Evolutionary conservation across 2,797 vertebrate genomes (phyloP), one percentile per base, ranked within the genome.

Genomic region (Poecilia velifera): DNA sequence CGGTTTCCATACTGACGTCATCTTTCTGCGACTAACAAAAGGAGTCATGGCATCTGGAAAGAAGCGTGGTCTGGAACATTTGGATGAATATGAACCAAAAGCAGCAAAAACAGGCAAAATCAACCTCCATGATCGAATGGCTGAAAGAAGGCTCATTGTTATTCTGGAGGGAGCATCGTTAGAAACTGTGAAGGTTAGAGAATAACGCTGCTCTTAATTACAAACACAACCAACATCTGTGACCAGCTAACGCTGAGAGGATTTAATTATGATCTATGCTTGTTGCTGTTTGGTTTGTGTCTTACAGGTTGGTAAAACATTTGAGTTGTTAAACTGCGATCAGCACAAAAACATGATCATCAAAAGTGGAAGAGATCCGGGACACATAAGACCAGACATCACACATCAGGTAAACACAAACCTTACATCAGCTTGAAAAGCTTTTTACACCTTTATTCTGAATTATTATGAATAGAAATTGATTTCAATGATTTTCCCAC

Each of bases 251-350:
- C 13, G 0, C 55, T 72, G 25, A 49, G 0, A 34, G 1, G 39
- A 9, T 76, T 9, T 9, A 22, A 13, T 25, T 2, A 5, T 18
- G 20, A 47, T n/a, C 25, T 6, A 1, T 62, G 28, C 0, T 16
- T 46, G 25, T 46, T 8, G 28, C 74, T n/a, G 39, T 10, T 5
- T 7, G 80, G 3, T 68, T 83, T 41, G 0, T 81, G 36, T 84
- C n/a, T 43, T 43, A 6, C 83, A 99, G 98, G 98, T 96, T 31
- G 98, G 98, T 53, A 99, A 99, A 94, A 96, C 96, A 0, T 99
- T 98, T 51, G 98, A 99, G 84, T 91, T 99, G 45, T 92, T 99
- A 45, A 99, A 97, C 91, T 99, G 98, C 64, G 98, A 99, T 90
- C 97, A 97, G 68, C 98, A 99, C 89, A 98, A 98, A 88, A 96